Percentiles rank a stretch among this genome's conserved stretches.
phyloP scores from a whole-genome alignment of 2,797 vertebrate genomes.

The Amphiprion clarkii region DNA sequence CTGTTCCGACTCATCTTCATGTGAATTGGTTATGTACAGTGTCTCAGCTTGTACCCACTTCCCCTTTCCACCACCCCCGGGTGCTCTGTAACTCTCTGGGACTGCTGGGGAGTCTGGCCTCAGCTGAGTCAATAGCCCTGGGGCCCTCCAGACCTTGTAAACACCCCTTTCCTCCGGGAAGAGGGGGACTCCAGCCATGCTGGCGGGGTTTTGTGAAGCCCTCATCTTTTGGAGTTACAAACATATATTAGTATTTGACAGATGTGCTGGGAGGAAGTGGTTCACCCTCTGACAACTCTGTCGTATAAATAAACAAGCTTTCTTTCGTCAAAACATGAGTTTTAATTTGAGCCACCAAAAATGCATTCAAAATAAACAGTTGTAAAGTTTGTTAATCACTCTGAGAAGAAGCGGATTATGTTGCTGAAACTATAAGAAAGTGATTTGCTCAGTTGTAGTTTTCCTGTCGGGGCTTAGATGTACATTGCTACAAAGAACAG shows the following conservation, averaged over 20 bases:
- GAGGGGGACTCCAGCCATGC: conserved; percentile 51
- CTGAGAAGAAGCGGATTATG: neutral
- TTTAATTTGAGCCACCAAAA: conserved; percentile 20
- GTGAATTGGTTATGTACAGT: conserved; percentile 15
- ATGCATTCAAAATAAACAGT: conserved; percentile 19
- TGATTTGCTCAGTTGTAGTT: no score
- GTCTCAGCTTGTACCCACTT: conserved; percentile 42
- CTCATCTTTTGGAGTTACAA: conserved; percentile 70
- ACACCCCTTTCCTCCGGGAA: conserved; percentile 67
- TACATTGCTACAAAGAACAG: neutral
- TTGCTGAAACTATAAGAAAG: neutral
- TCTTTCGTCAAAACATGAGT: neutral
- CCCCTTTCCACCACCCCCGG: conserved; percentile 15
- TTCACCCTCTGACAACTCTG: conserved; percentile 29
- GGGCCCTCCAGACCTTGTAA: conserved; percentile 58
- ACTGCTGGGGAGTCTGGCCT: conserved; percentile 53
- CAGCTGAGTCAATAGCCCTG: conserved; percentile 80
- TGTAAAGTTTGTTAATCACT: neutral
- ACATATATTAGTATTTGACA: conserved; percentile 65
- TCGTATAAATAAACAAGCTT: conserved; percentile 56
- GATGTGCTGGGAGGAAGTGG: conserved; percentile 56
- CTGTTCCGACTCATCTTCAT: conserved; percentile 22
- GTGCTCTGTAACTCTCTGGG: conserved; percentile 16
- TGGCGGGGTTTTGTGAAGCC: conserved; percentile 68
- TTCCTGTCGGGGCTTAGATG: neutral